These are phyloP conservation scores for Dryomyza anilis DNA, from an alignment of 2,888 invertebrate genomes.

Conservation along the genomic window DNA sequence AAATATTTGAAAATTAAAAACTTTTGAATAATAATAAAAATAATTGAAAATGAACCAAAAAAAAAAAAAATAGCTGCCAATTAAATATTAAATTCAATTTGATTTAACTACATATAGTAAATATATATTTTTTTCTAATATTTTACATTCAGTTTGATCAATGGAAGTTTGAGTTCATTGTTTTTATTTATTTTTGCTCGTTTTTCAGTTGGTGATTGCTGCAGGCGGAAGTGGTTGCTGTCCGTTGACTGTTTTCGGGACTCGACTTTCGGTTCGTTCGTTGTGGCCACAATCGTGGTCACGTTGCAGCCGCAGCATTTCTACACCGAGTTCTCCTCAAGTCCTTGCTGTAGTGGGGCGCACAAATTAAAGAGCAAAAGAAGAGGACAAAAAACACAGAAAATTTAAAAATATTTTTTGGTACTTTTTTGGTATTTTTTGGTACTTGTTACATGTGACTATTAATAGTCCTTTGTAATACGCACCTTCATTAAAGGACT, in stretches of 20 bases:
- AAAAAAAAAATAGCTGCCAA: too few species aligned
- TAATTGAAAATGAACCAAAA: too few species aligned
- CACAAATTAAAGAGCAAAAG: conserved; percentile 26
- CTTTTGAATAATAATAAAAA: too few species aligned
- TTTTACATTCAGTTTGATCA: background rate
- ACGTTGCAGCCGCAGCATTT: background rate
- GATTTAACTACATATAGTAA: too few species aligned
- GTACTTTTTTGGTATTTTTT: background rate
- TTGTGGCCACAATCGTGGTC: background rate
- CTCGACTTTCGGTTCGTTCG: background rate
- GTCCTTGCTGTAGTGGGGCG: conserved; percentile 49
- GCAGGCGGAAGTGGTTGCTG: too few species aligned
- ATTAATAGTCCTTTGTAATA: conserved; percentile 21
- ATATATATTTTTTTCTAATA: too few species aligned
- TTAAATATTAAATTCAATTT: too few species aligned
- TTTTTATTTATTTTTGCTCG: background rate
- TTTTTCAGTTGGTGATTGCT: background rate
- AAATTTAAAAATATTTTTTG: conserved; percentile 2
- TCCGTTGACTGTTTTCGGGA: too few species aligned
- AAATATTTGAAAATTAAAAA: too few species aligned
- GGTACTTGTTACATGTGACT: background rate
- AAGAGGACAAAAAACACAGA: conserved; percentile 20
- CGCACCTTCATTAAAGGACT: conserved; percentile 61
- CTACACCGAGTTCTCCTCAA: conserved; percentile 60
- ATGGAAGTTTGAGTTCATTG: background rate